Evolutionary conservation across 2,888 invertebrate species (phyloP).

Genomic region (Notocelia uddmanniana): DNA sequence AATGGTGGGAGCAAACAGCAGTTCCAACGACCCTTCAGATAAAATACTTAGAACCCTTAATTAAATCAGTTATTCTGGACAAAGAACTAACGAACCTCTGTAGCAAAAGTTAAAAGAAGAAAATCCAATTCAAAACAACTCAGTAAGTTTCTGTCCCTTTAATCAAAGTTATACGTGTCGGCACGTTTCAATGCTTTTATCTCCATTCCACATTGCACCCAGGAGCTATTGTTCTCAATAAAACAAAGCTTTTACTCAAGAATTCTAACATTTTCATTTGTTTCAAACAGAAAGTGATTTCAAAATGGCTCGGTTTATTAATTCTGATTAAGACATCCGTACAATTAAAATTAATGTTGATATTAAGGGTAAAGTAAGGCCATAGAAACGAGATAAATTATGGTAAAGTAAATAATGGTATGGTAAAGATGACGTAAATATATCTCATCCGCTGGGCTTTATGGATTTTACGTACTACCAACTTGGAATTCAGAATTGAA

Average conservation of each 20-base stretch:
- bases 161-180: conserved; percentile 37
- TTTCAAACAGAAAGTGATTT: conserved; percentile 15
- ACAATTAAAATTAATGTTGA: neutral
- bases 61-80: conserved; percentile 25
- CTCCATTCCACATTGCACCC: conserved; percentile 22
- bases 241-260: conserved; percentile 23
- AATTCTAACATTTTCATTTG: conserved; percentile 32
- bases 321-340: conserved; percentile 11
- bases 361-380: neutral
- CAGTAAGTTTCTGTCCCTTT: conserved; percentile 21
- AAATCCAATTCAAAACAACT: conserved; percentile 33
- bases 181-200: conserved; percentile 32
- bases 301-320: conserved; percentile 8
- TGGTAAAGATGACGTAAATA: too few relatives aligned
- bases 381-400: too few relatives aligned
- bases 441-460: too few relatives aligned
- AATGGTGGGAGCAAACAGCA: neutral
- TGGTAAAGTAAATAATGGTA: too few relatives aligned
- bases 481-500: too few relatives aligned
- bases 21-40: neutral
- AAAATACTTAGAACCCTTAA: conserved; percentile 12
- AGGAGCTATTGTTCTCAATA: conserved; percentile 25
- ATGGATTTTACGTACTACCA: too few relatives aligned
- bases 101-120: conserved; percentile 30
- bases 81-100: conserved; percentile 37